These are phyloP conservation scores for Corvus moneduloides DNA, from an alignment of 2,113 vertebrate species.

Conservation along the genomic window DNA sequence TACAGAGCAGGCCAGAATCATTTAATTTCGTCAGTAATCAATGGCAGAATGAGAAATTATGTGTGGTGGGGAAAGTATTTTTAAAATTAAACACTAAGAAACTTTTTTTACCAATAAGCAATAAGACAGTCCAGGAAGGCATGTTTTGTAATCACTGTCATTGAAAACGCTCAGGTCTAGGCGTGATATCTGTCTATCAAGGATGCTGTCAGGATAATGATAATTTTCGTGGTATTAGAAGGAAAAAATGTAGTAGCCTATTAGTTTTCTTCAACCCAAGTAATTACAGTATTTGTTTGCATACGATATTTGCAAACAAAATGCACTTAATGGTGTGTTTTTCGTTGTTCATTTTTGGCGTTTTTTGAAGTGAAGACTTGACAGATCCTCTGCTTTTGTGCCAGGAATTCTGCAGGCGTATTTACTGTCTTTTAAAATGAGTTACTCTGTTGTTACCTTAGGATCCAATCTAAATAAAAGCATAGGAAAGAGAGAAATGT, in stretches of 20 bases:
- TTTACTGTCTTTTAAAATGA: slow-evolving; percentile 2
- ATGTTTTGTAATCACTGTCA: background rate
- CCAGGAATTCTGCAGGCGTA: background rate
- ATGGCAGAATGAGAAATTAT: background rate
- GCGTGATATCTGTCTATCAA: slow-evolving; percentile 6
- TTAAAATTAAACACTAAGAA: background rate
- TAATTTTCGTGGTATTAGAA: slow-evolving; percentile 30
- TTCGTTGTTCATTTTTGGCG: background rate
- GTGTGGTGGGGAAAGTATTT: background rate
- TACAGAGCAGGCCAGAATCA: background rate
- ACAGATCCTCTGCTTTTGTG: background rate
- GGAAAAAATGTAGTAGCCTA: background rate
- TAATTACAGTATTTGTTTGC: slow-evolving; percentile 4
- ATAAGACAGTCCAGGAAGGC: background rate
- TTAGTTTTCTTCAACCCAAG: background rate
- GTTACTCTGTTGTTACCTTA: background rate
- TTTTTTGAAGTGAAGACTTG: background rate
- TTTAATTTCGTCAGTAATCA: background rate
- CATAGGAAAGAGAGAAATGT: background rate
- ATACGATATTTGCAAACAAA: slow-evolving; percentile 18
- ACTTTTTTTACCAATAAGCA: background rate
- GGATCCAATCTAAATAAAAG: background rate
- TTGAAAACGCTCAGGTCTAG: background rate
- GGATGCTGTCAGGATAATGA: background rate
- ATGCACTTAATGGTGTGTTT: background rate